Percentiles rank a stretch among this genome's conserved stretches.
phyloP scores from a whole-genome alignment of 2,888 invertebrate species.

The Drosophila putrida region DNA sequence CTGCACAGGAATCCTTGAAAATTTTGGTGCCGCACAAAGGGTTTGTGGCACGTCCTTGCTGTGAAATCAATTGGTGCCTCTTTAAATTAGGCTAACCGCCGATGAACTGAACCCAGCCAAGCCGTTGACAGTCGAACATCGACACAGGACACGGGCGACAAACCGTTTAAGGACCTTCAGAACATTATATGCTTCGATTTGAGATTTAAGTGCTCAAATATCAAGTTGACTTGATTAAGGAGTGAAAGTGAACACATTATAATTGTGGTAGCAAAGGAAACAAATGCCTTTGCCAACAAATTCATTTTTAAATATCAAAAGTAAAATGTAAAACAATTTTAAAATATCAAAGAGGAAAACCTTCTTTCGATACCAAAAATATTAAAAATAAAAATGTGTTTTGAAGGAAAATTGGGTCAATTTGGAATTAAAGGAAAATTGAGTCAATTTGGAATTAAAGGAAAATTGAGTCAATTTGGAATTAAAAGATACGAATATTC shows the following conservation, averaged over 20 bases:
- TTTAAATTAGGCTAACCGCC: constrained; percentile 34
- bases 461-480: too few relatives aligned
- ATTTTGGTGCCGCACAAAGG: constrained; percentile 27
- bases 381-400: too few relatives aligned
- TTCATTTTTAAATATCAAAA: too few relatives aligned
- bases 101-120: constrained; percentile 4
- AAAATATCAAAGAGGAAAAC: too few relatives aligned
- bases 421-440: too few relatives aligned
- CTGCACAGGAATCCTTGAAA: constrained; percentile 25
- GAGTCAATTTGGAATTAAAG: too few relatives aligned
- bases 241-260: not conserved
- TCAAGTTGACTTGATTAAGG: not conserved
- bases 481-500: too few relatives aligned
- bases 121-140: constrained; percentile 19
- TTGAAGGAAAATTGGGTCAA: too few relatives aligned
- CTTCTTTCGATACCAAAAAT: too few relatives aligned
- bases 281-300: too few relatives aligned
- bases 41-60: constrained; percentile 53
- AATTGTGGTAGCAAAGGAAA: too few relatives aligned
- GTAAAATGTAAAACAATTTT: too few relatives aligned
- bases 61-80: constrained; percentile 64
- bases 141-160: constrained; percentile 2
- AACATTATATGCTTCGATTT: not conserved
- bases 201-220: not conserved
- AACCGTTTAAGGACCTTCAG: constrained; percentile 1